phyloP scores from a whole-genome alignment of 1,140 invertebrate species.

The Campoletis sonorensis region DNA sequence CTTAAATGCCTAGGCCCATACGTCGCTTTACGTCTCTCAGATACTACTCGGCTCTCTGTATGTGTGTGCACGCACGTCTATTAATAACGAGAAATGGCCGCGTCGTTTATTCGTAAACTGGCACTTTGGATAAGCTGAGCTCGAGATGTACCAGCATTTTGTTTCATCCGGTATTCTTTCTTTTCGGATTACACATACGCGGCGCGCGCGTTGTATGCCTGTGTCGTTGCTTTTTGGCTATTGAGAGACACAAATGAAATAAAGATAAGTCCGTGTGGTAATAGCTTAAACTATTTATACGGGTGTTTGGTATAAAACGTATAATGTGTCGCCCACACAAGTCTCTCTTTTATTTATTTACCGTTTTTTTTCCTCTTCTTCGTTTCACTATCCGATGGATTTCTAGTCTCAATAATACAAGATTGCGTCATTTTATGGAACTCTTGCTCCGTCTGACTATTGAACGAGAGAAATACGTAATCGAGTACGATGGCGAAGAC shows the following conservation, averaged over 20 bases:
- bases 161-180: not conserved
- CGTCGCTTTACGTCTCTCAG: too few species aligned
- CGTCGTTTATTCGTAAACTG: slow-evolving; percentile 49
- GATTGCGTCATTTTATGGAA: slow-evolving; percentile 47
- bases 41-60: not conserved
- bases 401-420: slow-evolving; percentile 22
- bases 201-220: not conserved
- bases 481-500: not conserved
- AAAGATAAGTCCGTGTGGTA: not conserved
- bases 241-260: slow-evolving; percentile 11
- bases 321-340: slow-evolving; percentile 28
- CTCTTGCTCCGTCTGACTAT: not conserved
- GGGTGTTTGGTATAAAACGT: not conserved
- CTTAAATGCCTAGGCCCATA: too few species aligned
- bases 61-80: slow-evolving; percentile 20
- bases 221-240: not conserved
- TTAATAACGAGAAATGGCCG: slow-evolving; percentile 45
- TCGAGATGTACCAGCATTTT: not conserved
- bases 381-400: slow-evolving; percentile 16
- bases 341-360: slow-evolving; percentile 21
- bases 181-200: not conserved
- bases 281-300: slow-evolving; percentile 12
- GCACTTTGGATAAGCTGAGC: slow-evolving; percentile 30
- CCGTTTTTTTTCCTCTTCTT: slow-evolving; percentile 8
- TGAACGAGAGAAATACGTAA: slow-evolving; percentile 13